Conservation (phyloP, 2,888 invertebrate genomes). For the Hedychridium roseum region DNA sequence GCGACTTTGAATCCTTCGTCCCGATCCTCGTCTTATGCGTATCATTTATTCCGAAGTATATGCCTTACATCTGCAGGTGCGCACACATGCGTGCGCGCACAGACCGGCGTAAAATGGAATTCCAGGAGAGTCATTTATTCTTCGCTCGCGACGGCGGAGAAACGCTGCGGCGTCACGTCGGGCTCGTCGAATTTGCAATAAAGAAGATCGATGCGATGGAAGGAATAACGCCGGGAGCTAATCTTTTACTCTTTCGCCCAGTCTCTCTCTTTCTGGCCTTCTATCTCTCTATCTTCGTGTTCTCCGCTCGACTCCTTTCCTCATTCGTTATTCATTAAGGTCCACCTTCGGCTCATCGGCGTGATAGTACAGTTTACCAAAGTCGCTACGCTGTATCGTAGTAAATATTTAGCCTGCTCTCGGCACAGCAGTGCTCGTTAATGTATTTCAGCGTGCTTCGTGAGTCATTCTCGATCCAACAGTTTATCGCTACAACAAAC, state of each 20-base stretch:
- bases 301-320: constrained; percentile 15
- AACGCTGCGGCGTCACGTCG: constrained; percentile 30
- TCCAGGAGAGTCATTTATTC: constrained; percentile 37
- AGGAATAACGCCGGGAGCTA: constrained; percentile 31
- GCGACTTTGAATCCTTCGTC: constrained; percentile 8
- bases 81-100: constrained; percentile 10
- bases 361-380: constrained; percentile 10
- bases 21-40: constrained; percentile 24
- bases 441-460: too few species aligned
- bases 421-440: too few species aligned
- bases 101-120: constrained; percentile 32
- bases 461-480: too few species aligned
- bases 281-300: constrained; percentile 17
- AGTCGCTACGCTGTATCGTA: neutral
- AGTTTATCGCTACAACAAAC: too few species aligned
- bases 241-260: constrained; percentile 34
- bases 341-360: constrained; percentile 26
- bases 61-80: too few species aligned
- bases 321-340: constrained; percentile 43
- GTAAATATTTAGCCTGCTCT: too few species aligned
- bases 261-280: neutral
- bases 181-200: constrained; percentile 44
- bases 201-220: constrained; percentile 41
- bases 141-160: constrained; percentile 13
- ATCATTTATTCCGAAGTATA: constrained; percentile 30